Evolutionary conservation across 1,140 invertebrate species (phyloP).

Genomic region (Sycophaga agraensis): DNA sequence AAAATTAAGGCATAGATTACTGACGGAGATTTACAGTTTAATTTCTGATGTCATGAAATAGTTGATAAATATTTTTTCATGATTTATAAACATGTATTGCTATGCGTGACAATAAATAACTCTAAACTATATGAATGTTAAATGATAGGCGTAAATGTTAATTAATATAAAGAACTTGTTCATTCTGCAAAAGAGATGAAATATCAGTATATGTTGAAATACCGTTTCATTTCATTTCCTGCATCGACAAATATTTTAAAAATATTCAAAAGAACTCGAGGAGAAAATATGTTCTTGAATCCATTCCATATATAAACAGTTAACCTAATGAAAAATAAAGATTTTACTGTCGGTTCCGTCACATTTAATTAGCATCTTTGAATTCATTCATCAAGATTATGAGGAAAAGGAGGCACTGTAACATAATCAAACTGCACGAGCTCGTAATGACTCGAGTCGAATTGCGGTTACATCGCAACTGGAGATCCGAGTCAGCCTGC

Average conservation of each 20-base stretch:
- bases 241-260: constrained; percentile 21
- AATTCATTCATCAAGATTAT: too few relatives aligned
- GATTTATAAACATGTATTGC: too few relatives aligned
- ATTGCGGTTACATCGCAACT: too few relatives aligned
- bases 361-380: neutral
- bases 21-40: neutral
- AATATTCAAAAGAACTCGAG: constrained; percentile 19
- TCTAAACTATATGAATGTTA: neutral
- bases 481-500: too few relatives aligned
- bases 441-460: too few relatives aligned
- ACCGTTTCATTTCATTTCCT: constrained; percentile 16
- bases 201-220: constrained; percentile 16
- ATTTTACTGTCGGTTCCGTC: too few relatives aligned
- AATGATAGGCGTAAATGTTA: constrained; percentile 2
- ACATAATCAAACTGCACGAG: too few relatives aligned
- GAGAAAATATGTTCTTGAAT: constrained; percentile 21
- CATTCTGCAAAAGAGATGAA: neutral
- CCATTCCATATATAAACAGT: constrained; percentile 16
- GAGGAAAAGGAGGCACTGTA: too few relatives aligned
- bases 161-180: neutral
- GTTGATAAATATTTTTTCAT: too few relatives aligned
- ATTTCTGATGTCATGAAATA: too few relatives aligned
- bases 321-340: constrained; percentile 26
- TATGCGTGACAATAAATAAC: neutral
- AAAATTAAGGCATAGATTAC: too few relatives aligned